Percentiles rank a stretch among this genome's conserved stretches.
These are phyloP conservation scores for Odocoileus hemionus DNA, from an alignment of 2,113 vertebrate genomes.

Conservation along the genomic window DNA sequence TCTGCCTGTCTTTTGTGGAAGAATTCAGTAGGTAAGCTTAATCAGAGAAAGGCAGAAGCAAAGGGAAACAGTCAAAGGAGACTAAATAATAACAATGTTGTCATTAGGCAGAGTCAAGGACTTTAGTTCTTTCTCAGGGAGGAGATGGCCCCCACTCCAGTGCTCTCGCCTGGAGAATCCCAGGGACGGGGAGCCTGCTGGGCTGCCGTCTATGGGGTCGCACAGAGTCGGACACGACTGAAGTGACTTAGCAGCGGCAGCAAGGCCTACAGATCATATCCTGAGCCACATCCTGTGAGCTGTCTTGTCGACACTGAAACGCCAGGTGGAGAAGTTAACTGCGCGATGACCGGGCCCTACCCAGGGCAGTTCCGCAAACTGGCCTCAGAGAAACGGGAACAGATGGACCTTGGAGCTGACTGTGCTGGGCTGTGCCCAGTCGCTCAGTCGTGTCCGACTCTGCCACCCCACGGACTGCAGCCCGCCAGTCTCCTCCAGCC, in stretches of 20 bases:
- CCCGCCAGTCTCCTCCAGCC: fast-evolving
- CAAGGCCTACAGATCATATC: not conserved
- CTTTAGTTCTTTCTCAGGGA: not conserved
- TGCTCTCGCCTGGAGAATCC: no score
- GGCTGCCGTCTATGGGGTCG: no score
- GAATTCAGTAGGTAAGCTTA: not conserved
- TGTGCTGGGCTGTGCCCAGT: not conserved
- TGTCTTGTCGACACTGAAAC: not conserved
- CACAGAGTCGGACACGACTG: no score
- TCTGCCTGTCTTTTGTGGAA: not conserved
- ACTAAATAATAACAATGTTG: not conserved
- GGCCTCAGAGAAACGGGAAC: not conserved
- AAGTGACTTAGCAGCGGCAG: no score
- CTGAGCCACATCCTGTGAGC: not conserved
- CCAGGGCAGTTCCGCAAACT: not conserved
- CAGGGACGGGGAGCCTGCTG: no score
- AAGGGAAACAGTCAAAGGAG: not conserved
- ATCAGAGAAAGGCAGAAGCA: not conserved
- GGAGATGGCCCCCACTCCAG: no score
- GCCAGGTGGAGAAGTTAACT: not conserved
- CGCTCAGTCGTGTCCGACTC: not conserved
- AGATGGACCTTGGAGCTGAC: not conserved
- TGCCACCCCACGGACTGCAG: not conserved
- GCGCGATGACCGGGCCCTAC: fast-evolving
- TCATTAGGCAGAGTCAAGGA: not conserved